Evolutionary conservation across 2,797 vertebrate genomes (phyloP), one percentile per base, ranked within the genome.

Genomic region (Austrolebias charrua): DNA sequence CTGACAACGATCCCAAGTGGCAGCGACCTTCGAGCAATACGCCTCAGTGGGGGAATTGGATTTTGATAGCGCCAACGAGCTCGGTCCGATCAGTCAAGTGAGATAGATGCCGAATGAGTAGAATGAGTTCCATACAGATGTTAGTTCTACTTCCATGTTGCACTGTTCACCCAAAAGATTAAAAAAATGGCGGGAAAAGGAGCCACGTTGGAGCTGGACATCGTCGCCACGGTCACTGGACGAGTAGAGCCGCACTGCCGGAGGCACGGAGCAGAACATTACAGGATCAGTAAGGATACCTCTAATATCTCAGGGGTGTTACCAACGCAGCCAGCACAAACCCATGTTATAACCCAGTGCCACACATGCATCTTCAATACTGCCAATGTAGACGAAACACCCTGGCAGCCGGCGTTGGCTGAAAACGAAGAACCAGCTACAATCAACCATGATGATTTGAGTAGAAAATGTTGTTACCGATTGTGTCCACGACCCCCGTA

Each of bases 311-410:
- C 89, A 88, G 87, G 90, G 89, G 88, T 81, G 85, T 90, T 80
- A 87, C 80, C 83, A 74, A 88, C 72, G 85, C 84, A 92, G 89
- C 91, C 89, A 90, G 89, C 88, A 89, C 89, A 93, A 90, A 83
- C 73, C 24, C 86, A 83, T 73, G 61, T 81, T 76, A 71, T 73
- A 84, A 69, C 62, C 79, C 64, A 60, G 80, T 87, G 83, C 85
- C 87, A 88, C 88, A 81, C 79, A 87, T 71, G 82, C 83, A 89
- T 89, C 69, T 80, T 82, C 76, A 73, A 52, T 84, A 88, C 90
- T 89, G 89, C 90, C 88, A 88, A 83, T 24, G 68, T 88, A 84
- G 80, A 60, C 70, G 83, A 81, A 73, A 76, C 2, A 66, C 81
- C 81, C 55, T 66, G 67, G 75, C 58, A 65, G 78, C 68, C 80